phyloP scores from a whole-genome alignment of 2,113 vertebrate genomes.

The Neotoma lepida region DNA sequence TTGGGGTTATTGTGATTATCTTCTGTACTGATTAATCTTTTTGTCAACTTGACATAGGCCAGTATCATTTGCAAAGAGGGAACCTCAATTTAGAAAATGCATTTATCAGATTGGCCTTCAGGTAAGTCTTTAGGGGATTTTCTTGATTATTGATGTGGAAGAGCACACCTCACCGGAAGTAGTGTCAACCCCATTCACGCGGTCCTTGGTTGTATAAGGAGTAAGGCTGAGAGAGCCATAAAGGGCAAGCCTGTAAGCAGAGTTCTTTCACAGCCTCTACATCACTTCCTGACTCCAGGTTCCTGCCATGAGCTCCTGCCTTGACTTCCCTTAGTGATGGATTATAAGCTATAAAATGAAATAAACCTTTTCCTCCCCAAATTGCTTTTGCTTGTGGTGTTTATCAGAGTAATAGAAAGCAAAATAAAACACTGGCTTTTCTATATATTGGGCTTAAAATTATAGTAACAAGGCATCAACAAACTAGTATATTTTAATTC shows the following conservation, averaged over 20 bases:
- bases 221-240: not conserved
- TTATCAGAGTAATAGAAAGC: not conserved
- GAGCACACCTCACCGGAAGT: not conserved
- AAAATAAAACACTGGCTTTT: not conserved
- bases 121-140: not conserved
- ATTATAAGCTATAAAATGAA: not conserved
- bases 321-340: not conserved
- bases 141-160: not conserved
- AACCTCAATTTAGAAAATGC: not conserved
- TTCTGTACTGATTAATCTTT: too few species aligned
- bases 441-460: not conserved
- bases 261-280: not conserved
- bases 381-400: not conserved
- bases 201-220: not conserved
- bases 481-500: not conserved
- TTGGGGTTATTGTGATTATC: not conserved
- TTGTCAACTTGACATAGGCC: too few species aligned
- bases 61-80: not conserved
- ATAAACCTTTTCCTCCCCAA: not conserved
- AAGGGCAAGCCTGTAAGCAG: not conserved
- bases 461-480: not conserved
- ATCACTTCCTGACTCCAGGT: not conserved
- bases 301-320: not conserved
- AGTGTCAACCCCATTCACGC: not conserved
- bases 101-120: not conserved